These are phyloP conservation scores for Colletes latitarsis DNA, from an alignment of 1,140 invertebrate species.

Conservation along the genomic window DNA sequence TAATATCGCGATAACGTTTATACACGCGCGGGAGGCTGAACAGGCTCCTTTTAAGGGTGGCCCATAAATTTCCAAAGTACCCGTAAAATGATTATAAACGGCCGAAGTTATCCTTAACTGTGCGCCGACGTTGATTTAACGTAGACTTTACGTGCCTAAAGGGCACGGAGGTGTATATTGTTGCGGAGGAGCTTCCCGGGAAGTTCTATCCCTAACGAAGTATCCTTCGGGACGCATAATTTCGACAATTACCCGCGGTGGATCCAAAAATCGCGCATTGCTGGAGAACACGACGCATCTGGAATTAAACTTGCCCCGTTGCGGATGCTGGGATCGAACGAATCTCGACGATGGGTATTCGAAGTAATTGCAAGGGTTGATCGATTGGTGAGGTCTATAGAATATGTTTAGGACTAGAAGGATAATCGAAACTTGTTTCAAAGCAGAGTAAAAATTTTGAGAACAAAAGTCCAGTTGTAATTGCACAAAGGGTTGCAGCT, in stretches of 20 bases:
- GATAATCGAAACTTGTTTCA: too few species aligned
- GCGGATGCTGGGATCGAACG: too few species aligned
- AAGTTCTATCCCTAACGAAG: constrained; percentile 55
- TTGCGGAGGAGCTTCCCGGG: constrained; percentile 46
- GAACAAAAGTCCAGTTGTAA: too few species aligned
- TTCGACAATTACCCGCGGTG: constrained; percentile 3
- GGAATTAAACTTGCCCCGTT: neutral
- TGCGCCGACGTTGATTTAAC: constrained; percentile 65
- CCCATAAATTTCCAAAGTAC: constrained; percentile 61
- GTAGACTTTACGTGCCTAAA: constrained; percentile 55
- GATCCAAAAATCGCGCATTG: constrained; percentile 16
- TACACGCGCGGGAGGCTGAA: constrained; percentile 36
- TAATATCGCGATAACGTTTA: constrained; percentile 62
- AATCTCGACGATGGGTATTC: too few species aligned
- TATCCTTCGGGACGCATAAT: constrained; percentile 34
- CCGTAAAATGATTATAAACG: constrained; percentile 69
- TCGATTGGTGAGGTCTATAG: too few species aligned
- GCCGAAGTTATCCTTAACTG: constrained; percentile 62
- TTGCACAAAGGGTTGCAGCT: too few species aligned
- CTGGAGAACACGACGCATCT: neutral
- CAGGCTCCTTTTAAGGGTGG: constrained; percentile 49
- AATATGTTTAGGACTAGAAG: too few species aligned
- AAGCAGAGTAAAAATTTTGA: too few species aligned
- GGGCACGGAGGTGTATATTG: constrained; percentile 55
- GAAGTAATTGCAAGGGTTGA: too few species aligned